phyloP scores from a whole-genome alignment of 2,113 vertebrate species.

The Pomatostomus ruficeps region DNA sequence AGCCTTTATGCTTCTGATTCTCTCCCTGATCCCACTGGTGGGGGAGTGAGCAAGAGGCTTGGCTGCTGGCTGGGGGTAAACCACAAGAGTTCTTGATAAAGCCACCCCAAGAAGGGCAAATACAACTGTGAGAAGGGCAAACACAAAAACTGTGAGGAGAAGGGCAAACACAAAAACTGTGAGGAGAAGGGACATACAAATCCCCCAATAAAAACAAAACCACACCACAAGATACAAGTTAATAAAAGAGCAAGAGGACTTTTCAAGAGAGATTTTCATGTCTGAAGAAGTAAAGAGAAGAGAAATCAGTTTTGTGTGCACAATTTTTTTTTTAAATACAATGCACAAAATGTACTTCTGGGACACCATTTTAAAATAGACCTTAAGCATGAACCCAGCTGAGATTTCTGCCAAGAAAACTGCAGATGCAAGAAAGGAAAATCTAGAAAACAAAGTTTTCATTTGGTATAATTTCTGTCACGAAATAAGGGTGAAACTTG shows the following conservation, averaged over 20 bases:
- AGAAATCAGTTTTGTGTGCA: background rate
- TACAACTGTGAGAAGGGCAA: background rate
- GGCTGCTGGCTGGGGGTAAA: background rate
- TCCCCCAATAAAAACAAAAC: background rate
- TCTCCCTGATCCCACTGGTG: rapidly evolving
- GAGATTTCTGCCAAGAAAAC: background rate
- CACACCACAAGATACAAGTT: background rate
- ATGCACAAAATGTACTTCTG: background rate
- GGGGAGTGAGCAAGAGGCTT: background rate
- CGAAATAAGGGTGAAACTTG: background rate
- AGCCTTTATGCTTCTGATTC: background rate
- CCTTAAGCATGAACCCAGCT: background rate
- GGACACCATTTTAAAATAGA: background rate
- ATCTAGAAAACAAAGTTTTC: background rate
- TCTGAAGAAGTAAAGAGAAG: background rate
- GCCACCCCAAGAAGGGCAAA: background rate
- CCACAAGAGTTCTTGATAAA: background rate
- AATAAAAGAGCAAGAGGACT: background rate
- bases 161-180: background rate
- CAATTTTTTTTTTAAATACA: background rate
- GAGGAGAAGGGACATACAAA: background rate
- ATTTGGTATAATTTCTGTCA: background rate
- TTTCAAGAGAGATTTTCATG: background rate
- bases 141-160: background rate
- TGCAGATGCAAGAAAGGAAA: background rate